Evolutionary conservation across 2,888 invertebrate species (phyloP).

Genomic region (Luffia ferchaultella): DNA sequence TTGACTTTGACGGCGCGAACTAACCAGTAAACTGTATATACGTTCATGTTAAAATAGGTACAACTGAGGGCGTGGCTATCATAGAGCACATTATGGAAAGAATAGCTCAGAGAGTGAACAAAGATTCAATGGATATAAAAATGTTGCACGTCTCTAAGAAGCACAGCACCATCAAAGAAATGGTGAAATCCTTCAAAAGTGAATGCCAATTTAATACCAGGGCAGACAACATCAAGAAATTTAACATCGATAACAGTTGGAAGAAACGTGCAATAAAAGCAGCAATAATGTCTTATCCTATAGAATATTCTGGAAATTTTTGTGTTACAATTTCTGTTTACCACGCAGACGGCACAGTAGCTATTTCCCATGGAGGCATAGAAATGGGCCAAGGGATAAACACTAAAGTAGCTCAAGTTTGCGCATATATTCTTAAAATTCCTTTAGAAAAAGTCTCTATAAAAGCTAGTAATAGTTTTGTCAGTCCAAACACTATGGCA

Average conservation of each 20-base stretch:
- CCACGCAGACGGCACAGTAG: slow-evolving; percentile 72
- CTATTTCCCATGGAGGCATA: slow-evolving; percentile 73
- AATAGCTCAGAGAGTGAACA: slow-evolving; percentile 59
- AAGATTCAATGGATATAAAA: slow-evolving; percentile 68
- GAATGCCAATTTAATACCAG: slow-evolving; percentile 65
- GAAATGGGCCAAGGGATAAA: slow-evolving; percentile 83
- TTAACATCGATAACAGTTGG: slow-evolving; percentile 76
- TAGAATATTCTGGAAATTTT: slow-evolving; percentile 58
- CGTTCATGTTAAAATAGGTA: too few relatives aligned
- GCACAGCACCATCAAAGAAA: slow-evolving; percentile 36
- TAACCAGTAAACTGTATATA: too few relatives aligned
- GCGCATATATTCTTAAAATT: slow-evolving; percentile 72
- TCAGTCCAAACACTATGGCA: slow-evolving; percentile 71
- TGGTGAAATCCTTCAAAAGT: slow-evolving; percentile 65
- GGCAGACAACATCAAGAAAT: slow-evolving; percentile 52
- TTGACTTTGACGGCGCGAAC: too few relatives aligned
- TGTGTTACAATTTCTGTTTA: slow-evolving; percentile 71
- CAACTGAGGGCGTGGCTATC: slow-evolving; percentile 65
- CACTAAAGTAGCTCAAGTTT: slow-evolving; percentile 73
- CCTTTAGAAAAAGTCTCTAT: slow-evolving; percentile 66
- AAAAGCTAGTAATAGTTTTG: slow-evolving; percentile 70
- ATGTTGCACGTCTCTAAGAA: slow-evolving; percentile 51
- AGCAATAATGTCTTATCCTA: slow-evolving; percentile 71
- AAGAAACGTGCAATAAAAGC: slow-evolving; percentile 72
- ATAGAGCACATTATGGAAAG: slow-evolving; percentile 74